Conservation (phyloP, 2,113 vertebrate genomes). For the Archilochus colubris region DNA sequence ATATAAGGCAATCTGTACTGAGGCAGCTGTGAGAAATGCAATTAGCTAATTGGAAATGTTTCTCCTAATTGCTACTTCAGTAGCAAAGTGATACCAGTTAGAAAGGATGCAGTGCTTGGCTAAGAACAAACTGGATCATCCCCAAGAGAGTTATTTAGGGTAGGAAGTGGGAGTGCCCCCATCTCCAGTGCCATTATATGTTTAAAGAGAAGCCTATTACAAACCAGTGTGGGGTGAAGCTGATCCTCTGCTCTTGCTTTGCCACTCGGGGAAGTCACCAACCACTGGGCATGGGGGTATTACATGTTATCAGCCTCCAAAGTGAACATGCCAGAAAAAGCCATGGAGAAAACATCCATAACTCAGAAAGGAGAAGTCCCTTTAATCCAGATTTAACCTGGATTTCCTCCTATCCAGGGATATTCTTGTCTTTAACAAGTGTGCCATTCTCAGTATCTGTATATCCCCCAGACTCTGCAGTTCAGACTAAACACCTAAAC, state of each 20-base stretch:
- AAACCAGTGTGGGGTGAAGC: not conserved
- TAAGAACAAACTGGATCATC: not conserved
- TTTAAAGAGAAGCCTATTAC: not conserved
- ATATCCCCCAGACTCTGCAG: not conserved
- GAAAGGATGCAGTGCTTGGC: not conserved
- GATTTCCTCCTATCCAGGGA: not conserved
- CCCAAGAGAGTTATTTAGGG: not conserved
- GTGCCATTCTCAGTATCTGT: not conserved
- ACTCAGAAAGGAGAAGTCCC: not conserved
- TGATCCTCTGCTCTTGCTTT: not conserved
- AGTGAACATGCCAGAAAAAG: not conserved
- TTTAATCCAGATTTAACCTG: not conserved
- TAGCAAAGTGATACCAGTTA: not conserved
- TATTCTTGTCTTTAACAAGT: not conserved
- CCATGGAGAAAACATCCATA: not conserved
- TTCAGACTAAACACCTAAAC: not conserved
- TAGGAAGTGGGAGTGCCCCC: constrained; percentile 25
- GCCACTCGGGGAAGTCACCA: not conserved
- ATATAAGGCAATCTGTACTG: constrained; percentile 50
- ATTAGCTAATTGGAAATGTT: constrained; percentile 55
- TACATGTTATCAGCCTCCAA: accelerated
- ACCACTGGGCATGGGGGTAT: not conserved
- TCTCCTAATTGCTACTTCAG: constrained; percentile 20
- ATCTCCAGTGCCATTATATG: not conserved
- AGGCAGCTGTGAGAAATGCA: constrained; percentile 40